Evolutionary conservation across 2,888 invertebrate genomes (phyloP).

Genomic region (Andricus curvator): DNA sequence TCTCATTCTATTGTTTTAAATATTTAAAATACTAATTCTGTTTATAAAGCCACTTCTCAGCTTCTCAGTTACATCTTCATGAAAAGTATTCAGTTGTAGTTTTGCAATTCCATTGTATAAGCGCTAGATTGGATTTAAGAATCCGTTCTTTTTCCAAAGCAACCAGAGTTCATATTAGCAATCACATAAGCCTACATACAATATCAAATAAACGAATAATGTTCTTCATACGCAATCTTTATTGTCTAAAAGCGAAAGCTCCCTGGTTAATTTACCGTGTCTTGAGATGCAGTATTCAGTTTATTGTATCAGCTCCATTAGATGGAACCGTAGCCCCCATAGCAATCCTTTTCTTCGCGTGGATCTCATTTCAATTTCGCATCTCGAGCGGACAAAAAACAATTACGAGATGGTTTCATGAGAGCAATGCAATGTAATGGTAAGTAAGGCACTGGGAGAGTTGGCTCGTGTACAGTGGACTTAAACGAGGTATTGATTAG

Average conservation of each 20-base stretch:
- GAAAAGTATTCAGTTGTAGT: neutral
- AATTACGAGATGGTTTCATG: constrained; percentile 21
- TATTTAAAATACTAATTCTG: too few relatives aligned
- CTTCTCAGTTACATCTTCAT: too few relatives aligned
- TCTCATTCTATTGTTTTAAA: neutral
- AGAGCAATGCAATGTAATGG: constrained; percentile 2
- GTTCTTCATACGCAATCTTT: neutral
- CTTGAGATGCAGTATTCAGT: constrained; percentile 8
- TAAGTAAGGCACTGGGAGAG: constrained; percentile 29
- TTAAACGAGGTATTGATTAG: constrained; percentile 66
- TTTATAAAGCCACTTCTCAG: too few relatives aligned
- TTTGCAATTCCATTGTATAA: neutral
- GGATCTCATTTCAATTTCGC: constrained; percentile 31
- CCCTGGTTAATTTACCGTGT: neutral
- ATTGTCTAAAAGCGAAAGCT: neutral
- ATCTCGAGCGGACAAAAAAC: constrained; percentile 21
- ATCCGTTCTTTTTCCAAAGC: neutral
- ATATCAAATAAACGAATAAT: neutral
- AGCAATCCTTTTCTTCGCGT: constrained; percentile 4
- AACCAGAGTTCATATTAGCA: neutral
- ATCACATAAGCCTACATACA: neutral
- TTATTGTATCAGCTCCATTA: constrained; percentile 19
- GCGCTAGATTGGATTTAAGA: neutral
- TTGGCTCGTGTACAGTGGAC: constrained; percentile 38
- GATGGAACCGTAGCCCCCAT: neutral